These are phyloP conservation scores for Semaprochilodus insignis DNA, from an alignment of 2,797 vertebrate genomes.

Conservation along the genomic window DNA sequence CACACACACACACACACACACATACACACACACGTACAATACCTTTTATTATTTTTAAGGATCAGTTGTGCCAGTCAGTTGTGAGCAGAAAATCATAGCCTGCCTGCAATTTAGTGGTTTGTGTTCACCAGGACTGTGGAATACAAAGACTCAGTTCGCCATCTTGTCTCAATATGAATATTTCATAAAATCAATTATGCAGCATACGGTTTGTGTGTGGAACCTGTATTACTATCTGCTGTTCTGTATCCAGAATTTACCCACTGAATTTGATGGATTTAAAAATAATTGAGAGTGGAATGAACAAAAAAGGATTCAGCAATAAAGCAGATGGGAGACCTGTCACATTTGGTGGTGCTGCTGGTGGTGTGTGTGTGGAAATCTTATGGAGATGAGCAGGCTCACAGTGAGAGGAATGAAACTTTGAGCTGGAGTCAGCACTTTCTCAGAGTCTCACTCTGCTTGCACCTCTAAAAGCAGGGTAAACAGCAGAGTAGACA, in stretches of 20 bases:
- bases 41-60: neutral
- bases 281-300: neutral
- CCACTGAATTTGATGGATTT: neutral
- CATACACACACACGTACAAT: no score
- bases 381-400: neutral
- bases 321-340: neutral
- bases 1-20: neutral
- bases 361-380: neutral
- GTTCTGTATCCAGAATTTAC: neutral
- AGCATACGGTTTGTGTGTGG: neutral
- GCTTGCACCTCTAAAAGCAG: conserved; percentile 5
- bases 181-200: neutral
- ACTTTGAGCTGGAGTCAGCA: conserved; percentile 35
- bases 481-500: neutral
- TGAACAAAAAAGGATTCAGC: neutral
- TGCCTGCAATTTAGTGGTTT: neutral
- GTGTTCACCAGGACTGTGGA: neutral
- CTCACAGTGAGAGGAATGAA: conserved; percentile 2
- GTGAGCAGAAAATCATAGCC: neutral
- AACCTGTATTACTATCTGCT: neutral
- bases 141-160: neutral
- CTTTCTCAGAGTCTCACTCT: neutral
- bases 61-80: conserved; percentile 9
- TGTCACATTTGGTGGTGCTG: conserved; percentile 16
- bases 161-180: neutral